phyloP scores from a whole-genome alignment of 2,797 vertebrate species.

The Dromococcyx pavoninus region DNA sequence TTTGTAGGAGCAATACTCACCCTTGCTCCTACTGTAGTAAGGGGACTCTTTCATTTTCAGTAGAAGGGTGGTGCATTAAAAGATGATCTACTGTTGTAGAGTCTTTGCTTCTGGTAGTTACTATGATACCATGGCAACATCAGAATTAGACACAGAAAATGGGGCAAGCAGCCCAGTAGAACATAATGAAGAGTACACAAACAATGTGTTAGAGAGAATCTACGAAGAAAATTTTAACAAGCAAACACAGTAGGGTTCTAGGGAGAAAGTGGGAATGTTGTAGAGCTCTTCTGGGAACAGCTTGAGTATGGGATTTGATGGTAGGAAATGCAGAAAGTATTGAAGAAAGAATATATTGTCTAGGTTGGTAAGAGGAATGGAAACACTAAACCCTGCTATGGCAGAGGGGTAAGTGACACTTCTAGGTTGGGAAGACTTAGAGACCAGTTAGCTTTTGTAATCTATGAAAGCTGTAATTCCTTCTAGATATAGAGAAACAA shows the following conservation, averaged over 20 bases:
- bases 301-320: neutral
- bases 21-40: neutral
- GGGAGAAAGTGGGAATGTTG: neutral
- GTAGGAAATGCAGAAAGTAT: neutral
- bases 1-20: neutral
- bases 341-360: neutral
- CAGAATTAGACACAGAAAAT: constrained; percentile 42
- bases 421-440: neutral
- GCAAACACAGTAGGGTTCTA: neutral
- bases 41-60: neutral
- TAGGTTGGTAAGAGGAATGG: neutral
- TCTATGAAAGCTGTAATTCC: neutral
- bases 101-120: neutral
- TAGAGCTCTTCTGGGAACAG: neutral
- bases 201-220: neutral
- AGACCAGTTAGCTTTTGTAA: neutral
- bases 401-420: neutral
- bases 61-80: neutral
- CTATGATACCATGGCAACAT: constrained; percentile 59
- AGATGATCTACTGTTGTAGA: neutral
- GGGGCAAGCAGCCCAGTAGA: constrained; percentile 8
- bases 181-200: neutral
- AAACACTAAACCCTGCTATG: neutral
- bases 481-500: neutral
- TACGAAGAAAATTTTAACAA: neutral